These are phyloP conservation scores for Heliothis peltigera DNA, from an alignment of 2,888 invertebrate species.

Conservation along the genomic window DNA sequence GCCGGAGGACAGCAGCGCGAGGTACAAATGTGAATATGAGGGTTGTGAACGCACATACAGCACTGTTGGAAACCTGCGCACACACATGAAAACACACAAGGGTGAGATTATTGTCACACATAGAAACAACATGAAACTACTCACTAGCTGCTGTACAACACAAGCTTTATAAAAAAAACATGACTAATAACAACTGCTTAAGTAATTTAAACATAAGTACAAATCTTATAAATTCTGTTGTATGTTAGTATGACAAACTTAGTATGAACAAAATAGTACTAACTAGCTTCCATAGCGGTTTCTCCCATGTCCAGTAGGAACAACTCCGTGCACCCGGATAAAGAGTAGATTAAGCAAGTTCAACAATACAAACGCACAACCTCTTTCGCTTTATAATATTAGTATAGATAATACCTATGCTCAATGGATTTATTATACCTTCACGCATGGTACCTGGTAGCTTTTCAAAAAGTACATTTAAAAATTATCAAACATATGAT, in stretches of 20 bases:
- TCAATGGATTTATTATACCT: no score
- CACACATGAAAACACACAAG: slow-evolving; percentile 98
- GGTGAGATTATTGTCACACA: slow-evolving; percentile 88
- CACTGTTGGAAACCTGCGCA: slow-evolving; percentile 97
- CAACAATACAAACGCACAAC: not conserved
- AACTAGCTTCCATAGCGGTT: no score
- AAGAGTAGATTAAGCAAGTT: no score
- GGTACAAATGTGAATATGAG: slow-evolving; percentile 96
- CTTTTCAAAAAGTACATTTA: not conserved
- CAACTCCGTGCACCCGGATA: no score
- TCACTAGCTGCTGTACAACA: not conserved
- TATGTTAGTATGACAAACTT: no score
- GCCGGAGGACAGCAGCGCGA: slow-evolving; percentile 78
- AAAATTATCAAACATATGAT: not conserved
- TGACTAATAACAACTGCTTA: no score
- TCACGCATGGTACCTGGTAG: not conserved
- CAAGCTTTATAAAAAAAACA: not conserved
- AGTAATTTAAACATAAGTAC: no score
- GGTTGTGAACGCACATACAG: slow-evolving; percentile 97
- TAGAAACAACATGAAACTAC: slow-evolving; percentile 12
- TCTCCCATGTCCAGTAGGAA: no score
- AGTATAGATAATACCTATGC: no score
- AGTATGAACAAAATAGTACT: no score
- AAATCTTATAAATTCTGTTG: no score
- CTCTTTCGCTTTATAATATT: not conserved